Evolutionary conservation across 2,797 vertebrate genomes (phyloP), one percentile per base, ranked within the genome.

Genomic region (Lutra lutra): DNA sequence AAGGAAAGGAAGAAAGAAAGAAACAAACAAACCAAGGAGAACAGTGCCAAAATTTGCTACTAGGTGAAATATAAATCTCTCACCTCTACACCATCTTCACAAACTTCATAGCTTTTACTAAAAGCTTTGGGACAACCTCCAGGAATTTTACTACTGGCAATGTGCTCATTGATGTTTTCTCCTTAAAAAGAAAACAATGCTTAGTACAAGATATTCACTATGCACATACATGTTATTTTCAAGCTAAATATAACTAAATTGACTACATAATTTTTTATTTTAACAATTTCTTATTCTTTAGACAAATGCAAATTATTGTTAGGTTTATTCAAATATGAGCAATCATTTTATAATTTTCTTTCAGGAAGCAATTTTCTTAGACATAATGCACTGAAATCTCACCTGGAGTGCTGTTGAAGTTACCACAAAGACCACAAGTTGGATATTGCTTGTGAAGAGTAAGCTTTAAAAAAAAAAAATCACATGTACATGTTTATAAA

Each of bases 371-470:
- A 35, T 85, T 83, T 89, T 82, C 11, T 94, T 73, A 23, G 12
- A 32, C 0, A 72, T 3, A 29, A 70, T 32, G 21, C 21, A 23
- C 17, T 48, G 60, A 40, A 70, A 46, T 92, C 95, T 92, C 96
- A 98, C 97, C 97, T 97, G 94, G 85, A 38, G 64, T 94, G 27
- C 11, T 93, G 48, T 97, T 89, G 95, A 96, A 97, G 91, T 97
- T 92, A 17, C 98, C 97, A 80, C 98, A 98, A 62, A 98, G 97
- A 70, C 98, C 98, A 77, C 98, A 98, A 20, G 97, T 98, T 77
- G 91, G 11, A 82, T 98, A 98, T 2, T 48, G 80, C 35, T 97
- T 97, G 58, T 98, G 88, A 94, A 98, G 95, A 64, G 77, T 94
- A 38, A 98, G 86, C 98, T 98, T 62, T 54, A 38, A 38, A 38